These are phyloP conservation scores for Cataglyphis livida DNA, from an alignment of 2,888 invertebrate species.

Conservation along the genomic window DNA sequence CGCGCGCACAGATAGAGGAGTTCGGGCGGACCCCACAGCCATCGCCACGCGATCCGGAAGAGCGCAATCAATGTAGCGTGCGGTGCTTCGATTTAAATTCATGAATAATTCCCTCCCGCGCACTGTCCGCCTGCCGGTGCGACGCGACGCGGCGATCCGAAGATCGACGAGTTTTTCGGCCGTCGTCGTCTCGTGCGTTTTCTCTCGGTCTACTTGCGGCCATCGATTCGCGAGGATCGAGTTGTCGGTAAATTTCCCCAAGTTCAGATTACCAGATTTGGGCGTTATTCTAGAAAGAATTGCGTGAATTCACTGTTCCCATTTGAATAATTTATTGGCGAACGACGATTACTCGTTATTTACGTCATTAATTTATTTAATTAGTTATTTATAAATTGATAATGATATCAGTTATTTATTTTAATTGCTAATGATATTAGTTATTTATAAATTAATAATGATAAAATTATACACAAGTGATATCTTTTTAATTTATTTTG, in stretches of 20 bases:
- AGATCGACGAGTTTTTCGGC: slow-evolving; percentile 70
- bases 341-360: neutral
- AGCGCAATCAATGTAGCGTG: slow-evolving; percentile 80
- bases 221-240: slow-evolving; percentile 33
- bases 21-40: slow-evolving; percentile 23
- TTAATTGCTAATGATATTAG: neutral
- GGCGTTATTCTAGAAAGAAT: slow-evolving; percentile 37
- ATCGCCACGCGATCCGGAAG: slow-evolving; percentile 67
- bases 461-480: neutral
- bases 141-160: slow-evolving; percentile 47
- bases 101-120: slow-evolving; percentile 80
- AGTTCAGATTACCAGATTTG: slow-evolving; percentile 20
- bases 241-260: slow-evolving; percentile 31
- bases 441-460: neutral
- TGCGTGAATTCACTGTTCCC: neutral
- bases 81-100: slow-evolving; percentile 81
- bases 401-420: too few species aligned
- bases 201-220: slow-evolving; percentile 2
- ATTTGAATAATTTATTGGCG: slow-evolving; percentile 39
- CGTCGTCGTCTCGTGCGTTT: slow-evolving; percentile 30
- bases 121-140: neutral
- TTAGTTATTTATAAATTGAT: neutral
- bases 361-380: too few species aligned
- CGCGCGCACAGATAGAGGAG: slow-evolving; percentile 3
- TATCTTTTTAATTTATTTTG: neutral